A percentile compares a stretch with the other conserved stretches of the same genome.
Conservation (phyloP, 2,888 invertebrate species). For the Andrena haemorrhoa region DNA sequence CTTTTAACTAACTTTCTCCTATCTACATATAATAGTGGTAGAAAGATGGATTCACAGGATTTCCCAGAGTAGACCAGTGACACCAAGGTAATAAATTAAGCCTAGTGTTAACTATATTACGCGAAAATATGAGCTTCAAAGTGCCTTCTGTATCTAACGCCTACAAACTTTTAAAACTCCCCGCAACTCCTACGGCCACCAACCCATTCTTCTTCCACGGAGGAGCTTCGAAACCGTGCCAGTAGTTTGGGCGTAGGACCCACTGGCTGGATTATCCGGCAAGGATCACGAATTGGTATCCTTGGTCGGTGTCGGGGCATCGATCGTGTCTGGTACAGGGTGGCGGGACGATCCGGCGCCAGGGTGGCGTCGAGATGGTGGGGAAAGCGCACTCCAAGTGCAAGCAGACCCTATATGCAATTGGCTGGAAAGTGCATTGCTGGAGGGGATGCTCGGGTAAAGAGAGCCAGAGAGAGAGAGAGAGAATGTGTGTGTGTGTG, state of each 20-base stretch:
- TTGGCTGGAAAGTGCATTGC: conserved; percentile 72
- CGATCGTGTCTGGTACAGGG: conserved; percentile 66
- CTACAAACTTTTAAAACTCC: background rate
- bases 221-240: background rate
- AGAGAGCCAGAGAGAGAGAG: conserved; percentile 31
- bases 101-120: too few species aligned
- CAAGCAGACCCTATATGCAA: conserved; percentile 71
- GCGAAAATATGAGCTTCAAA: too few species aligned
- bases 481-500: background rate
- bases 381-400: conserved; percentile 71
- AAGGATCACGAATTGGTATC: conserved; percentile 9
- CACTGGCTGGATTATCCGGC: background rate
- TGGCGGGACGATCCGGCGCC: conserved; percentile 61
- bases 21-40: too few species aligned
- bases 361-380: conserved; percentile 60
- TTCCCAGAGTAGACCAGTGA: too few species aligned
- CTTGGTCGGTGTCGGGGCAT: conserved; percentile 61
- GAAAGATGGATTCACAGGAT: too few species aligned
- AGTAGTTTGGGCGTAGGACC: background rate
- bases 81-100: too few species aligned
- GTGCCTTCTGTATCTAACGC: too few species aligned
- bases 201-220: too few species aligned
- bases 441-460: conserved; percentile 68
- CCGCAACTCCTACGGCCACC: background rate
- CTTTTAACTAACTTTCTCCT: too few species aligned